phyloP scores from a whole-genome alignment of 2,797 vertebrate species.

The Falco peregrinus region DNA sequence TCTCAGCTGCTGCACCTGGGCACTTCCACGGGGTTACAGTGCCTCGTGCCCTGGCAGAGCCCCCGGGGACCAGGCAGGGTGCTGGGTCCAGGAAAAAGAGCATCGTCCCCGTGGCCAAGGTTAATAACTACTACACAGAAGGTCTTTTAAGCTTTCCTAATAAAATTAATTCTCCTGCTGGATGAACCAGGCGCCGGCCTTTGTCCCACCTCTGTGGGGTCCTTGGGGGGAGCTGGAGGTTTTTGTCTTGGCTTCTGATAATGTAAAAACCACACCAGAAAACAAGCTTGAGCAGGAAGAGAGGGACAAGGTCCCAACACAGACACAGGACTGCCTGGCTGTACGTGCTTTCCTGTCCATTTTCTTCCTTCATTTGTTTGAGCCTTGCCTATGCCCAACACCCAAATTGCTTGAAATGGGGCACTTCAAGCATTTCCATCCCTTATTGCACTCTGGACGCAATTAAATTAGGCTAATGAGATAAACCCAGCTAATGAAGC shows the following conservation, averaged over 20 bases:
- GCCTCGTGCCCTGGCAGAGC: background rate
- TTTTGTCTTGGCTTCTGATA: background rate
- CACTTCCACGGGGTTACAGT: background rate
- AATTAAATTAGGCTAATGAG: background rate
- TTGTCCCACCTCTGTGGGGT: background rate
- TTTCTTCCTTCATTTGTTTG: background rate
- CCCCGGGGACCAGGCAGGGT: background rate
- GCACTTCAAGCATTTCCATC: rapidly evolving
- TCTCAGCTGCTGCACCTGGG: background rate
- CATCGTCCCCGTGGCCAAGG: background rate
- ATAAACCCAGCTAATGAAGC: background rate
- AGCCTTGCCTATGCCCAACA: background rate
- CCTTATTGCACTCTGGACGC: background rate
- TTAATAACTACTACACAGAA: background rate
- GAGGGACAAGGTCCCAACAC: background rate
- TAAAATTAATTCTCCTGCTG: background rate
- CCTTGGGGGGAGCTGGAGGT: background rate
- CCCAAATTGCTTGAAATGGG: background rate
- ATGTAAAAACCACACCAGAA: conserved; percentile 22
- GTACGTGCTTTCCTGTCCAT: background rate
- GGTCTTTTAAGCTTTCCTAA: background rate
- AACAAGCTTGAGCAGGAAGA: background rate
- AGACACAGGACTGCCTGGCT: background rate
- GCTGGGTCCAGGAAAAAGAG: background rate
- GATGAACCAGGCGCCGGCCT: background rate